phyloP scores from a whole-genome alignment of 2,797 vertebrate species.

The Perodicticus potto region DNA sequence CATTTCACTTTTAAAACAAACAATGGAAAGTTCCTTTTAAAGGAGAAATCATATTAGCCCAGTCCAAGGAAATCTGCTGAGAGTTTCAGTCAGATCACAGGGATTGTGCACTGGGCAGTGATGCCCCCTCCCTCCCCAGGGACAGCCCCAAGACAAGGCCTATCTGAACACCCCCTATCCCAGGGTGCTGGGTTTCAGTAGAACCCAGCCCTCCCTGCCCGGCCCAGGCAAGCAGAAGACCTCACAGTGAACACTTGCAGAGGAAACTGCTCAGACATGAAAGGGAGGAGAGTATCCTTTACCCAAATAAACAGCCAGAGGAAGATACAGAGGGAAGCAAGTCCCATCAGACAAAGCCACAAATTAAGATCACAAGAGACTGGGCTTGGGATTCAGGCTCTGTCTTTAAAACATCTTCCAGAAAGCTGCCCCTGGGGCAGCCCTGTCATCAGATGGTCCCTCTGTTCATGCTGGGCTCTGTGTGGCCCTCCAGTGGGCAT shows the following conservation, averaged over 20 bases:
- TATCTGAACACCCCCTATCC: constrained; percentile 61
- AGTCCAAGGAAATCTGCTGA: constrained; percentile 78
- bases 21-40: constrained; percentile 84
- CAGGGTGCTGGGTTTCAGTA: constrained; percentile 62
- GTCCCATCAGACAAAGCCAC: constrained; percentile 87
- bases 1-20: constrained; percentile 89
- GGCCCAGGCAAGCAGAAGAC: constrained; percentile 77
- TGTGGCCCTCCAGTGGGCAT: neutral
- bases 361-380: constrained; percentile 82
- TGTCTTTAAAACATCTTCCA: constrained; percentile 69
- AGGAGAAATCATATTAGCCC: constrained; percentile 85
- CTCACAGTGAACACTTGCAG: constrained; percentile 80
- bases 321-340: constrained; percentile 84
- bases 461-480: neutral
- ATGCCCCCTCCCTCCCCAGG: neutral
- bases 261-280: constrained; percentile 88
- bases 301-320: constrained; percentile 88
- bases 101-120: constrained; percentile 66
- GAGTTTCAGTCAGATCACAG: constrained; percentile 81
- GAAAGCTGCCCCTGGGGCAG: constrained; percentile 70
- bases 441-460: neutral
- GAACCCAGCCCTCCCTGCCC: constrained; percentile 76
- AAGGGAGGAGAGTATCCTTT: constrained; percentile 86
- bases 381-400: constrained; percentile 68
- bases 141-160: neutral